Conservation (phyloP, 2,797 vertebrate genomes). For the Pipistrellus pygmaeus region DNA sequence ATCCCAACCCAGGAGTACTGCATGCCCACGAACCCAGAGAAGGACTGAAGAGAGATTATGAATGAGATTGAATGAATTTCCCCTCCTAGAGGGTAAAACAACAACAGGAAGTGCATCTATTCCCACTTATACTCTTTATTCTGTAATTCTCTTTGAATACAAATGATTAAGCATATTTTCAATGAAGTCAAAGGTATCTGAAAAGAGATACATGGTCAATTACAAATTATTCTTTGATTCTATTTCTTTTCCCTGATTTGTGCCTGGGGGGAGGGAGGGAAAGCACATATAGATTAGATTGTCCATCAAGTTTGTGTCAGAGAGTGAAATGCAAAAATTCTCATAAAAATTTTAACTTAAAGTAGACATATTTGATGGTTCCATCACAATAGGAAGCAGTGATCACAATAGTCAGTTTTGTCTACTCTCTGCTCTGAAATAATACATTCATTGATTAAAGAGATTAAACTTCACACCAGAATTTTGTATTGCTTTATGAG, state of each 20-base stretch:
- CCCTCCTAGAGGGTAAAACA: background rate
- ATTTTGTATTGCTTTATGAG: constrained; percentile 2
- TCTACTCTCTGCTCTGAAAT: background rate
- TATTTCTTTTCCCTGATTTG: background rate
- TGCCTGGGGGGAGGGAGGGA: background rate
- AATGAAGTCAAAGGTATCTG: background rate
- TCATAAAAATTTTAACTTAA: background rate
- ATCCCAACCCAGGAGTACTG: background rate
- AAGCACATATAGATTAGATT: background rate
- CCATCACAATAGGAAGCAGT: background rate
- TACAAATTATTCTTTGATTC: background rate
- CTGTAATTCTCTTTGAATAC: background rate
- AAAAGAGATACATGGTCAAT: background rate
- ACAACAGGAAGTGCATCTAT: background rate
- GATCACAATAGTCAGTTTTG: background rate
- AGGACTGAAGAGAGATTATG: background rate
- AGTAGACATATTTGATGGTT: background rate
- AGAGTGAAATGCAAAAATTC: background rate
- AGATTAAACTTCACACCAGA: background rate
- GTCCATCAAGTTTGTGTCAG: background rate
- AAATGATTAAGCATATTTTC: background rate
- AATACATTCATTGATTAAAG: constrained; percentile 26
- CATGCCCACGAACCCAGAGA: too few species aligned
- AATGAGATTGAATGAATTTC: background rate
- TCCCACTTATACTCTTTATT: background rate